phyloP scores from a whole-genome alignment of 1,140 invertebrate species.

The Phymorhynchus buccinoides region DNA sequence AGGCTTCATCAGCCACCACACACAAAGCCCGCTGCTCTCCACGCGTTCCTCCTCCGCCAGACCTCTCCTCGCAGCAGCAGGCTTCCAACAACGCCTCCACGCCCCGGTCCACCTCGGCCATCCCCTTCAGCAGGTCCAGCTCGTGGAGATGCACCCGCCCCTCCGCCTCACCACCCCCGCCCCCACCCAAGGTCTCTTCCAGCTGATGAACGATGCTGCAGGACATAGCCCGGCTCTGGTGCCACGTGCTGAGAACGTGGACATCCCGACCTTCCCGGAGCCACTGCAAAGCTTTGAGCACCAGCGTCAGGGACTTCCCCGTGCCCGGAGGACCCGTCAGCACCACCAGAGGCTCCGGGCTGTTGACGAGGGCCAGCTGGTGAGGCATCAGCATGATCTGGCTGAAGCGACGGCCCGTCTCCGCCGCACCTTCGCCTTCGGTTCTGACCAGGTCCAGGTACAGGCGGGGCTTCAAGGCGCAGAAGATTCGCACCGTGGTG shows the following conservation, averaged over 20 bases:
- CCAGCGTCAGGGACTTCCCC: slow-evolving; percentile 22
- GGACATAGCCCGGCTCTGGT: slow-evolving; percentile 1
- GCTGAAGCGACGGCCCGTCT: not conserved
- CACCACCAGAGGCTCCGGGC: not conserved
- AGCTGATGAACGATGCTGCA: slow-evolving; percentile 3
- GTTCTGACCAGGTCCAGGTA: not conserved
- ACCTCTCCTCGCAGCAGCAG: not conserved
- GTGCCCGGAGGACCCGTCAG: slow-evolving; percentile 7
- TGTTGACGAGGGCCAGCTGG: not conserved
- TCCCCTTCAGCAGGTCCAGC: slow-evolving; percentile 2
- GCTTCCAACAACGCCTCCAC: not conserved
- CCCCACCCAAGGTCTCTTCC: not conserved
- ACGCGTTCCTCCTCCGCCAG: not conserved
- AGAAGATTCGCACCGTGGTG: slow-evolving; percentile 17
- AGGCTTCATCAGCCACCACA: slow-evolving; percentile 11
- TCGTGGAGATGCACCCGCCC: not conserved
- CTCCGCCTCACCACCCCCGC: not conserved
- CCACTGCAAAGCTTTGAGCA: slow-evolving; percentile 19
- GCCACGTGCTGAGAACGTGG: slow-evolving; percentile 27
- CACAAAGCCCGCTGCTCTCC: not conserved
- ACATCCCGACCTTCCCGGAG: not conserved
- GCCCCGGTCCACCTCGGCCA: not conserved
- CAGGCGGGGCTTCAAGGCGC: not conserved
- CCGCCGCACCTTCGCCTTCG: slow-evolving; percentile 4
- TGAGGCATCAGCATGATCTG: slow-evolving; percentile 12